Conservation (phyloP, 2,113 vertebrate genomes). For the Agelaius phoeniceus region DNA sequence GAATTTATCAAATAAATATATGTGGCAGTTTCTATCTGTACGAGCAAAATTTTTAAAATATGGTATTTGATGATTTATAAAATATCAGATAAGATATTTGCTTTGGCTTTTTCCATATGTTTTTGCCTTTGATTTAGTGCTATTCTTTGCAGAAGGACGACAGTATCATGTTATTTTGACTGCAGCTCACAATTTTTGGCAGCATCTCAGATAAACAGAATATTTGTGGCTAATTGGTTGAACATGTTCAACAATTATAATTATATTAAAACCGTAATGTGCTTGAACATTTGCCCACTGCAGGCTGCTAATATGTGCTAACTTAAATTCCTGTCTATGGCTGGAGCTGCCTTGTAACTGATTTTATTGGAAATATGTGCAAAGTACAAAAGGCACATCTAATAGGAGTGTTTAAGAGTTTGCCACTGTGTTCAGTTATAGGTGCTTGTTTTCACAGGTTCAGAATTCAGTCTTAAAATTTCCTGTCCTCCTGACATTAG, state of each 20-base stretch:
- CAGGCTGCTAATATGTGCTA: conserved; percentile 46
- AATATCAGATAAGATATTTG: conserved; percentile 67
- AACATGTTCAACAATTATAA: conserved; percentile 73
- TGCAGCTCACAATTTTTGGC: conserved; percentile 68
- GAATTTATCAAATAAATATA: conserved; percentile 64
- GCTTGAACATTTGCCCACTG: conserved; percentile 68
- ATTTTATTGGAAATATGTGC: background rate
- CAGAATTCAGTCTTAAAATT: background rate
- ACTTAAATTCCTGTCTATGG: conserved; percentile 34
- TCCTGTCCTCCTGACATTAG: background rate
- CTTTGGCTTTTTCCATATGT: conserved; percentile 51
- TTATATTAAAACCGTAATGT: conserved; percentile 72
- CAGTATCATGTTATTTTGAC: conserved; percentile 63
- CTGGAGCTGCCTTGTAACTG: background rate
- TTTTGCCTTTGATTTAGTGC: conserved; percentile 51
- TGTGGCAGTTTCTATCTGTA: conserved; percentile 21
- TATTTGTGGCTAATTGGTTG: conserved; percentile 78
- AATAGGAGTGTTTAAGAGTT: background rate
- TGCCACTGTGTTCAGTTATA: background rate
- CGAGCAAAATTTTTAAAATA: conserved; percentile 11
- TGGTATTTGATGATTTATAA: conserved; percentile 55
- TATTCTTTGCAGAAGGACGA: conserved; percentile 50
- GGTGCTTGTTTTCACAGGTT: background rate
- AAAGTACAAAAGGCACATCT: background rate
- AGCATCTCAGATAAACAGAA: conserved; percentile 74